Base-by-base conservation (phyloP, 2,888 invertebrate species). In the Ophion ventricosus region DNA sequence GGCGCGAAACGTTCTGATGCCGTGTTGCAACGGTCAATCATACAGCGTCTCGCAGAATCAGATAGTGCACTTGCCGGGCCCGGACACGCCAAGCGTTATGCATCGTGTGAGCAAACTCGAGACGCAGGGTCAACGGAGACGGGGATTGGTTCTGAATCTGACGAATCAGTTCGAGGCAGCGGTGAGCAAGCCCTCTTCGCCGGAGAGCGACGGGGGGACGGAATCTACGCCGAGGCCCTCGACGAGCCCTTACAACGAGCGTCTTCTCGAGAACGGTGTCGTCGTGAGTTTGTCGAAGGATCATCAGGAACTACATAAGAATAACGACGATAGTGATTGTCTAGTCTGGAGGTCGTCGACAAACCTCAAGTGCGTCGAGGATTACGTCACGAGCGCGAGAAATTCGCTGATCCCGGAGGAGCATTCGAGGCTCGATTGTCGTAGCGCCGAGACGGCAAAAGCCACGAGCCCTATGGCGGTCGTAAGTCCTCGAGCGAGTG, bases 41-140 rank as follows among this genome's bases (percentile, higher is more conserved):
- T 98, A 98, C 93, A 97, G 97, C 92, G 98, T 98, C 40, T 98
- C 98, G 66, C 98, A 97, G 89, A 98, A 98, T 93, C 97, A 97
- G 94, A 97, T 98, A 90, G 96, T 98, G 85, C 96, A 97, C 89
- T 94, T 98, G 87, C 96, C 97, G 87, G 95, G 95, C 87, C 95
- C 96, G 85, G 95, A 94, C 76, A 89, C 88, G 14, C 90, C 87
- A 90, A 92, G 87, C 87, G 93, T 91, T 86, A 96, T 96, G 88
- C 96, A 96, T 88, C 95, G 96, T 88, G 96, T 97, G 59, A 95
- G 95, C 91, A 97, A 96, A 91, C 94, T 97, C 87, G 97, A 97
- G 93, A 94, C 94, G 87, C 94, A 94, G 90, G 93, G 92, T 26
- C 93, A 93, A 43, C 93, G 93, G 29, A 93, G 94, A 82, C 93